These are phyloP conservation scores for Emys orbicularis DNA, from an alignment of 2,797 vertebrate genomes.

Conservation along the genomic window DNA sequence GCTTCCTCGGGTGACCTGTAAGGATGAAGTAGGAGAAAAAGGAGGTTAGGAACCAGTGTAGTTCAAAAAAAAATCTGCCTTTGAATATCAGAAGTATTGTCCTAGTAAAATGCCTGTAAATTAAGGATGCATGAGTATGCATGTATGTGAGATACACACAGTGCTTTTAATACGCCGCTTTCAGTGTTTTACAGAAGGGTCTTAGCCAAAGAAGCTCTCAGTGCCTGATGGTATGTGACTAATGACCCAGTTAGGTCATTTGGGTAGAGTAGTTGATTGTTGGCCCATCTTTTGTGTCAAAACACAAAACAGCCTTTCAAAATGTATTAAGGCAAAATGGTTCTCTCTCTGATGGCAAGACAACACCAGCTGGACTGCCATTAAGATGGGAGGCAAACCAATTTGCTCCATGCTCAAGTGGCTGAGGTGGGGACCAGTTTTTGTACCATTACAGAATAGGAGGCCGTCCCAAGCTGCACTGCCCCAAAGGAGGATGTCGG, in stretches of 20 bases:
- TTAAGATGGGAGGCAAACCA: not conserved
- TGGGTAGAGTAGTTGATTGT: not conserved
- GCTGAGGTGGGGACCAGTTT: not conserved
- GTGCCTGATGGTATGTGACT: not conserved
- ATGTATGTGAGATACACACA: not conserved
- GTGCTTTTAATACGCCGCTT: not conserved
- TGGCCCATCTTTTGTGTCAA: not conserved
- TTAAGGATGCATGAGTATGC: not conserved
- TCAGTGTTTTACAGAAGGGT: not conserved
- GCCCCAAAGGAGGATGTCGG: not conserved
- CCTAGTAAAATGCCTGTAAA: not conserved
- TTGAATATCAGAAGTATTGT: not conserved
- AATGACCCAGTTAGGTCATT: not conserved
- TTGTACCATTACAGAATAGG: not conserved
- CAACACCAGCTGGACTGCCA: fast-evolving
- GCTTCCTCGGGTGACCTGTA: not conserved
- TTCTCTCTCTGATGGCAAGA: not conserved
- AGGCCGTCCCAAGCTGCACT: not conserved
- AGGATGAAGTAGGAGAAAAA: not conserved
- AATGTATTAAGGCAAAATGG: not conserved
- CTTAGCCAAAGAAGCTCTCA: not conserved
- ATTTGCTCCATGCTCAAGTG: fast-evolving
- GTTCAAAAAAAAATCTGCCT: not conserved
- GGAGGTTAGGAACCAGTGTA: not conserved
- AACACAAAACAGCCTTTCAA: not conserved